Evolutionary conservation across 1,140 invertebrate genomes (phyloP).

Genomic region (Cyrtorhinus lividipennis): DNA sequence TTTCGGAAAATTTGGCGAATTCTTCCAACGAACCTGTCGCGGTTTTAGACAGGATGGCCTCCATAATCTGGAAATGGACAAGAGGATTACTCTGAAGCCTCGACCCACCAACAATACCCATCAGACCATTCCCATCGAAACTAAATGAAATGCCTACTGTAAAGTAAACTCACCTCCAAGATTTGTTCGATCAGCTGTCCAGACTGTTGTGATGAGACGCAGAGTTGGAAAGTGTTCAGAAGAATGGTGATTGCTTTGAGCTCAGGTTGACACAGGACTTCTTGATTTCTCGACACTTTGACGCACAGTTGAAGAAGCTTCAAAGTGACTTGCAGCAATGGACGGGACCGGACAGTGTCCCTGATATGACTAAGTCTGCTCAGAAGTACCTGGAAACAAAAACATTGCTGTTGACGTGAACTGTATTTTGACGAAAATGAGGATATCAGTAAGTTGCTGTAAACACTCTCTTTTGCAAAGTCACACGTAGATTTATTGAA

Average conservation of each 20-base stretch:
- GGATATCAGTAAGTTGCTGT: too few relatives aligned
- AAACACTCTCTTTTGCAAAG: too few relatives aligned
- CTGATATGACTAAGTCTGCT: slow-evolving; percentile 52
- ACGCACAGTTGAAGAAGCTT: slow-evolving; percentile 72
- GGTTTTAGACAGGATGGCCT: slow-evolving; percentile 78
- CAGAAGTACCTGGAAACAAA: slow-evolving; percentile 42
- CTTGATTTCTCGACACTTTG: slow-evolving; percentile 57
- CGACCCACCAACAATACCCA: too few relatives aligned
- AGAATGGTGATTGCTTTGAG: slow-evolving; percentile 51
- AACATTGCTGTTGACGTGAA: too few relatives aligned
- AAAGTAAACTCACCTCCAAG: slow-evolving; percentile 47
- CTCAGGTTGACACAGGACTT: slow-evolving; percentile 50
- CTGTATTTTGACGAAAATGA: too few relatives aligned
- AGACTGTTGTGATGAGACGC: slow-evolving; percentile 43
- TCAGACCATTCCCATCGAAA: too few relatives aligned
- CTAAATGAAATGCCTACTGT: too few relatives aligned
- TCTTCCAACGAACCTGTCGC: slow-evolving; percentile 60
- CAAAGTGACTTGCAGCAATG: slow-evolving; percentile 66
- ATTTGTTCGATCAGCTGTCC: slow-evolving; percentile 67
- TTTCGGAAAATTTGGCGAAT: slow-evolving; percentile 65
- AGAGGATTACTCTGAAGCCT: too few relatives aligned
- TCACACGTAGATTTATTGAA: too few relatives aligned
- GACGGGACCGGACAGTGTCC: slow-evolving; percentile 55
- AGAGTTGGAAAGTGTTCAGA: slow-evolving; percentile 50
- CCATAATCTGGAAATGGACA: slow-evolving; percentile 56